Evolutionary conservation across 2,113 vertebrate species (phyloP).

Genomic region (Crotalus helleri): DNA sequence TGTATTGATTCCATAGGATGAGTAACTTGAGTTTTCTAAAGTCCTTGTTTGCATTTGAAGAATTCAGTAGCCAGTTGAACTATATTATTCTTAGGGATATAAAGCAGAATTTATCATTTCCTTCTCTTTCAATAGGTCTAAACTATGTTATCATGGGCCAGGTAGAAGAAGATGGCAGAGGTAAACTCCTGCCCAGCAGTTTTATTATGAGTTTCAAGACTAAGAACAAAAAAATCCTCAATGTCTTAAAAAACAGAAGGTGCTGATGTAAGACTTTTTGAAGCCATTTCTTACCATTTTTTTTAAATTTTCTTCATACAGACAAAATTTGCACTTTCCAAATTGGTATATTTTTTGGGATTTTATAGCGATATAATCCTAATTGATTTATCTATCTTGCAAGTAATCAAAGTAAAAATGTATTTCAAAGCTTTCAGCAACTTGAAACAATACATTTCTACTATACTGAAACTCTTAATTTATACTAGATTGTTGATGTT

Average conservation of each 20-base stretch:
- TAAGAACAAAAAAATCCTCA: conserved; percentile 89
- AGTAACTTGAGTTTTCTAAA: background rate
- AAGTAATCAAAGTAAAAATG: background rate
- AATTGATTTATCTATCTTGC: background rate
- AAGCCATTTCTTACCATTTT: conserved; percentile 33
- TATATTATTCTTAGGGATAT: background rate
- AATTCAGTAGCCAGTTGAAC: background rate
- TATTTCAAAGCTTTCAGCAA: conserved; percentile 12
- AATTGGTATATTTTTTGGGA: background rate
- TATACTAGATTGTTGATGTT: conserved; percentile 63
- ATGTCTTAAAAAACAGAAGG: conserved; percentile 83
- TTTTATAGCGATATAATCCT: background rate
- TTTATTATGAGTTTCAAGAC: conserved; percentile 90
- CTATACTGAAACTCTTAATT: conserved; percentile 61
- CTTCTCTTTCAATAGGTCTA: conserved; percentile 77
- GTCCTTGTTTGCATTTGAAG: background rate
- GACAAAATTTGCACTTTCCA: conserved; percentile 29
- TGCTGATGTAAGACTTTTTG: conserved; percentile 73
- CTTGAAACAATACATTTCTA: conserved; percentile 31
- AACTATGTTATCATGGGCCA: conserved; percentile 98
- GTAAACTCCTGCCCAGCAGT: conserved; percentile 86
- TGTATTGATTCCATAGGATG: background rate
- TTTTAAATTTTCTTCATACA: conserved; percentile 42
- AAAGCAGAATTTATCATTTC: background rate
- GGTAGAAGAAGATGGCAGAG: conserved; percentile 87